Conservation (phyloP, 2,888 invertebrate genomes). For the Oligia latruncula region DNA sequence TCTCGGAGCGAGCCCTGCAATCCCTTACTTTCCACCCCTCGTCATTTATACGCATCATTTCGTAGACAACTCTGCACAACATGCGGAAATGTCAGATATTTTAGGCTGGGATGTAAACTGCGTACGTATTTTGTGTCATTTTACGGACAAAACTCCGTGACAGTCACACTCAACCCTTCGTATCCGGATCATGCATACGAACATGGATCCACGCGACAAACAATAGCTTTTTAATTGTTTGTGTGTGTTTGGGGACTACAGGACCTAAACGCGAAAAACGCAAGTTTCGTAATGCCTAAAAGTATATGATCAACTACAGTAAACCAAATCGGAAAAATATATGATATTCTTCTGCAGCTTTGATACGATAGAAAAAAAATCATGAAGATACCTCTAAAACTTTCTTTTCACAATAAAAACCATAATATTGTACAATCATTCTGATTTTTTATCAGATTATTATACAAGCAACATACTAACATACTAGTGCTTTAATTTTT, state of each 20-base stretch:
- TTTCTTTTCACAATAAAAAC: too few species aligned
- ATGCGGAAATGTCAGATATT: slow-evolving; percentile 27
- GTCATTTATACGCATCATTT: slow-evolving; percentile 39
- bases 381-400: too few species aligned
- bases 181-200: not conserved
- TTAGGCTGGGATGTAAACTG: not conserved
- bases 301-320: too few species aligned
- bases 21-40: slow-evolving; percentile 23
- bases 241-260: not conserved
- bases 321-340: too few species aligned
- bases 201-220: not conserved
- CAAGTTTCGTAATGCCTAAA: too few species aligned
- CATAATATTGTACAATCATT: too few species aligned
- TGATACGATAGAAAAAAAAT: too few species aligned
- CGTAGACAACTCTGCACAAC: slow-evolving; percentile 21
- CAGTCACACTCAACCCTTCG: not conserved
- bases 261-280: too few species aligned
- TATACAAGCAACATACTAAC: too few species aligned
- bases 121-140: not conserved
- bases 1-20: slow-evolving; percentile 19
- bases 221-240: not conserved
- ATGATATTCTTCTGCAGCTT: too few species aligned
- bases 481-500: too few species aligned
- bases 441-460: too few species aligned
- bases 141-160: not conserved